These are phyloP conservation scores for Thomomys bottae DNA, from an alignment of 2,113 vertebrate genomes.

Conservation along the genomic window DNA sequence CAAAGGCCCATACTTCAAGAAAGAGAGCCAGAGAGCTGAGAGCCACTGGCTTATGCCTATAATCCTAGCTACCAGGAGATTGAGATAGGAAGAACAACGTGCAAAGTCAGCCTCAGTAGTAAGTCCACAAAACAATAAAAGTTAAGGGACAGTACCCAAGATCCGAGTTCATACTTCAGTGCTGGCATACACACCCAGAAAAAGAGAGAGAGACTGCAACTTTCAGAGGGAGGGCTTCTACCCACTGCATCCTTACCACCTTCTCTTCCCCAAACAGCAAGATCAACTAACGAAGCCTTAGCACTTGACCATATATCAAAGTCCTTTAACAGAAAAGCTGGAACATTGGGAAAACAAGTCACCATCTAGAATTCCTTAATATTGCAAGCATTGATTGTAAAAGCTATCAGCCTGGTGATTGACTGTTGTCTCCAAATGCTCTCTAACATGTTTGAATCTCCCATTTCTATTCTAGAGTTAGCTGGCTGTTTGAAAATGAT, in stretches of 20 bases:
- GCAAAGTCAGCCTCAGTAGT: too few species aligned
- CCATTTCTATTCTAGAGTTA: neutral
- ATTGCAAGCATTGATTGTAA: neutral
- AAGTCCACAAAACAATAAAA: too few species aligned
- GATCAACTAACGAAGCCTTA: neutral
- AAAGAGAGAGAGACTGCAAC: too few species aligned
- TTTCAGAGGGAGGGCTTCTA: too few species aligned
- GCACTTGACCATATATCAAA: neutral
- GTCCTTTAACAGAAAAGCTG: neutral
- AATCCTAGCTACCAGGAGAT: neutral
- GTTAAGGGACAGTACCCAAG: too few species aligned
- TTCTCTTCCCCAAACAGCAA: neutral
- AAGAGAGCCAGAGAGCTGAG: neutral
- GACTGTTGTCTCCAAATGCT: neutral
- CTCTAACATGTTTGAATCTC: neutral
- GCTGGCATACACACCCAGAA: too few species aligned
- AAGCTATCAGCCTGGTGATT: neutral
- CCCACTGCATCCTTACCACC: too few species aligned
- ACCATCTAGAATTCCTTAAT: neutral
- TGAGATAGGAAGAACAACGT: too few species aligned
- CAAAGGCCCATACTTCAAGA: neutral
- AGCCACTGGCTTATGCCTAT: neutral
- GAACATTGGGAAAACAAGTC: neutral
- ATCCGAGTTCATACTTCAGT: too few species aligned
- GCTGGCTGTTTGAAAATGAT: neutral